phyloP scores from a whole-genome alignment of 2,113 vertebrate species.

The Hippopotamus amphibius region DNA sequence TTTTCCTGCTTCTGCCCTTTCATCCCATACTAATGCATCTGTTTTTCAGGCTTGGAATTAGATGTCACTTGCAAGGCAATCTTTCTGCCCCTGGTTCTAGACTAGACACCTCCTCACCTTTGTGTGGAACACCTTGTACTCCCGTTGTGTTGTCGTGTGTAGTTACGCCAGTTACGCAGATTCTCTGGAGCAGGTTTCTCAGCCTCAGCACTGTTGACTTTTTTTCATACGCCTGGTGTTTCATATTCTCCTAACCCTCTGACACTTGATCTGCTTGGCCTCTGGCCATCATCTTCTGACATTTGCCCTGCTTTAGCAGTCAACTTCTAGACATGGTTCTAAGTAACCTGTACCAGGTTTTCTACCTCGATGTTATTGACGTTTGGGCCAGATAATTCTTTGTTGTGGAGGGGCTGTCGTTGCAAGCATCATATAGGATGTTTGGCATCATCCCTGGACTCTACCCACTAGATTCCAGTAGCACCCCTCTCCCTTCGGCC shows the following conservation, averaged over 20 bases:
- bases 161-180: no score
- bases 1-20: background rate
- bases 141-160: background rate
- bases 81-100: background rate
- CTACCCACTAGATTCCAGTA: background rate
- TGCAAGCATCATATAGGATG: background rate
- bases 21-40: background rate
- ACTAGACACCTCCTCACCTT: background rate
- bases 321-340: background rate
- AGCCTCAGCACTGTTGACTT: background rate
- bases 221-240: background rate
- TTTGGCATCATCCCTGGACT: background rate
- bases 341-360: background rate
- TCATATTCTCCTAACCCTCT: background rate
- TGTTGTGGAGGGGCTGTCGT: background rate
- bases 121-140: background rate
- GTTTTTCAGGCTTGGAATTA: background rate
- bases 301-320: background rate
- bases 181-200: background rate
- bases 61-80: background rate
- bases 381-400: background rate
- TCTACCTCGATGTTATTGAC: background rate
- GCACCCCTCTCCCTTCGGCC: background rate
- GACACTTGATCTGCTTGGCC: background rate
- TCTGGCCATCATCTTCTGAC: background rate